A percentile compares a stretch with the other conserved stretches of the same genome.
These are phyloP conservation scores for Typhlomys cinereus DNA, from an alignment of 2,113 vertebrate species.

Conservation along the genomic window DNA sequence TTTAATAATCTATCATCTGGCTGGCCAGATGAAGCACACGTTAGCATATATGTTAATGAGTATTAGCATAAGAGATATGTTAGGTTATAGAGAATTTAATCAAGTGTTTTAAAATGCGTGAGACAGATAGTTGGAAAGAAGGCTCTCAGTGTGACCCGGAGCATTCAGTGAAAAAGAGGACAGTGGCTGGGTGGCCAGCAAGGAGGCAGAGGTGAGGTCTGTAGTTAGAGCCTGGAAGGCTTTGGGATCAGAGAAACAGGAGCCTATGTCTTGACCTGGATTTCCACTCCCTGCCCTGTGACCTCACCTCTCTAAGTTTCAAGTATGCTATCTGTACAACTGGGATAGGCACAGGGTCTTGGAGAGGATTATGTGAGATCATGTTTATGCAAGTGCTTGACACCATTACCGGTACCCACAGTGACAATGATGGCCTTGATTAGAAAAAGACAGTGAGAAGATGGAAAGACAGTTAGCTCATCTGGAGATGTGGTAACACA, in stretches of 20 bases:
- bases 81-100: constrained; percentile 6
- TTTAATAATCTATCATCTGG: not conserved
- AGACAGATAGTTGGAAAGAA: not conserved
- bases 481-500: not conserved
- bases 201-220: not conserved
- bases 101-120: not conserved
- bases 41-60: no score
- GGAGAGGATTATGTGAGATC: not conserved
- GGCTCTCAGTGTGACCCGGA: not conserved
- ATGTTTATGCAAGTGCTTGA: not conserved
- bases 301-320: not conserved
- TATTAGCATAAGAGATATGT: not conserved
- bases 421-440: not conserved
- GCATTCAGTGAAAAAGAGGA: not conserved
- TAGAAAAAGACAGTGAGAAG: not conserved
- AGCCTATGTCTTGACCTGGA: not conserved
- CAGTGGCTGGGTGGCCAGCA: no score
- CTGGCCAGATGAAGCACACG: not conserved
- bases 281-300: not conserved
- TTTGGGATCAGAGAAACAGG: not conserved
- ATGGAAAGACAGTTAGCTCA: not conserved
- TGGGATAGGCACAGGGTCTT: not conserved
- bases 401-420: not conserved
- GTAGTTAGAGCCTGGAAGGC: not conserved
- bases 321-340: not conserved